Base-by-base conservation (phyloP, 2,888 invertebrate species). In the Stenolophus ochropezus region DNA sequence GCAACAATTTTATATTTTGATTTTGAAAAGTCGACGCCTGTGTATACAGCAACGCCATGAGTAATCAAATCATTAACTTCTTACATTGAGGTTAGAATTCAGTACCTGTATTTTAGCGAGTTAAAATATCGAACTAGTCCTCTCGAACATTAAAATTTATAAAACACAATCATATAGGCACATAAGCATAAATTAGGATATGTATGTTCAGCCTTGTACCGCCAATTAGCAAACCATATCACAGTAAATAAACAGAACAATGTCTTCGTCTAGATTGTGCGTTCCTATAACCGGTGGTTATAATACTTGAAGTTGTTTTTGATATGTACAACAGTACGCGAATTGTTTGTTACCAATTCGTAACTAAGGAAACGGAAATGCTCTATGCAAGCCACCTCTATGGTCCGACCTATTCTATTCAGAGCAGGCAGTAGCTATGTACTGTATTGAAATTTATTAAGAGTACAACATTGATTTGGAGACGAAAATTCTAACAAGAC, bases 371-470 rank as follows among this genome's bases (percentile, higher is more conserved):
- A 56, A 56, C 33, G 33, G 33, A 42, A 69, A 27, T 18, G n/a
- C 18, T 14, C 21, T 23, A 27, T n/a, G 27, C 33, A 42, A 42
- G 33, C 33, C 33, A 42, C 33, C 11, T 42, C 33, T 42, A 53
- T 20, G 53, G 20, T 18, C 33, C 33, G 33, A 42, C 33, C 11
- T 42, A 42, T 42, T 11, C 11, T 11, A 11, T 42, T 8, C 33
- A 21, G 65, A 83, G 84, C 53, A 86, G 88, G 88, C 88, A 88
- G 88, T 89, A 88, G 88, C 88, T 87, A 87, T 87, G 83, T 82
- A 85, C 88, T 89, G 89, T 89, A 89, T 88, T 88, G 89, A 88
- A 89, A 89, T 88, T 88, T 87, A 88, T 80, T 80, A 11, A 11
- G 33, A 42, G 2, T 8, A 8, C 6, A 11, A 42, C 33, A 42